These are phyloP conservation scores for Lepus americanus DNA, from an alignment of 2,113 vertebrate genomes.

Conservation along the genomic window DNA sequence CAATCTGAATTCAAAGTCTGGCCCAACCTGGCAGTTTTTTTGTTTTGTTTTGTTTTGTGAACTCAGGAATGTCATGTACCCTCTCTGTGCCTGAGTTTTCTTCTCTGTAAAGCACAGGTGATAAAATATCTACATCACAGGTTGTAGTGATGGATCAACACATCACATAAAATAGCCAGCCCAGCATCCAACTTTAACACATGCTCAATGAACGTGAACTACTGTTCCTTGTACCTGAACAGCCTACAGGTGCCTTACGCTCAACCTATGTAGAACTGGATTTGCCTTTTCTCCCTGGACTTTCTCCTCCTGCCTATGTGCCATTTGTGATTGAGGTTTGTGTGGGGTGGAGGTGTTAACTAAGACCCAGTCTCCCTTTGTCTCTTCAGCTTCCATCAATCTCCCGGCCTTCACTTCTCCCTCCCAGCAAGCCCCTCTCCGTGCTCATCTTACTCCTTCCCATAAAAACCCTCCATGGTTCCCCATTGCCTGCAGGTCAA, in stretches of 20 bases:
- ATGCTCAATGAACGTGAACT: neutral
- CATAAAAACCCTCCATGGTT: neutral
- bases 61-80: neutral
- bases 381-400: neutral
- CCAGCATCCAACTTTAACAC: neutral
- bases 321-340: neutral
- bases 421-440: neutral
- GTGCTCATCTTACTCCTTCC: neutral
- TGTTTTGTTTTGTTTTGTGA: neutral
- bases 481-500: neutral
- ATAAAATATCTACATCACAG: rapidly evolving
- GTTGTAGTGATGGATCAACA: neutral
- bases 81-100: neutral
- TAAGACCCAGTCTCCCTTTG: neutral
- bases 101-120: neutral
- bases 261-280: neutral
- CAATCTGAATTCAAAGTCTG: neutral
- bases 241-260: neutral
- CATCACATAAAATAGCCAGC: neutral
- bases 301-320: neutral
- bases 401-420: neutral
- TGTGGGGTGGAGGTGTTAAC: neutral
- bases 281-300: neutral
- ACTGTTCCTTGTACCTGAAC: neutral
- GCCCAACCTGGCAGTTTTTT: neutral